Conservation (phyloP, 2,797 vertebrate genomes). For the Ctenochaetus hawaiiensis region DNA sequence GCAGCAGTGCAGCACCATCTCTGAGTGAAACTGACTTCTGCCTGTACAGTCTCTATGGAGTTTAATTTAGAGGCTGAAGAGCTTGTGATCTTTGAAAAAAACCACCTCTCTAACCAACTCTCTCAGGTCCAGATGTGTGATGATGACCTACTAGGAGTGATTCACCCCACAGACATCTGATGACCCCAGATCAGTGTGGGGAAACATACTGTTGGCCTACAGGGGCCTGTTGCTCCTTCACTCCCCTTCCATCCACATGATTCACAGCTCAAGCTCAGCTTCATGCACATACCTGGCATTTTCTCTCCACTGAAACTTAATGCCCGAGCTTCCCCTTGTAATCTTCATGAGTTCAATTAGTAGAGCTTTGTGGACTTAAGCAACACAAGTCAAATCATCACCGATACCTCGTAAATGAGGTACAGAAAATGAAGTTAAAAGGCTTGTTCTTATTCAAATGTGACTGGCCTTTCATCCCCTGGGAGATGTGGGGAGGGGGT, state of each 20-base stretch:
- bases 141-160: constrained; percentile 47
- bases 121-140: constrained; percentile 66
- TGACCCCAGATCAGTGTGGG: constrained; percentile 35
- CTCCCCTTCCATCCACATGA: constrained; percentile 48
- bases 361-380: constrained; percentile 66
- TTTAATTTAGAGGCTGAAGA: neutral
- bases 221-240: constrained; percentile 40
- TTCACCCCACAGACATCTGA: constrained; percentile 55
- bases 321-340: constrained; percentile 64
- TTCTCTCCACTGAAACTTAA: constrained; percentile 68
- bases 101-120: neutral
- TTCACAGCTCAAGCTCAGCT: constrained; percentile 59
- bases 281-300: constrained; percentile 70
- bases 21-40: neutral
- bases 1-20: too few relatives aligned
- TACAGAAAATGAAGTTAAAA: constrained; percentile 49
- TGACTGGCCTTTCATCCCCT: constrained; percentile 52
- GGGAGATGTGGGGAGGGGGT: constrained; percentile 63
- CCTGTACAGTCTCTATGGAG: neutral
- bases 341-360: constrained; percentile 81
- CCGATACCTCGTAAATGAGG: constrained; percentile 70
- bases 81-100: constrained; percentile 6
- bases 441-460: constrained; percentile 59
- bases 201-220: constrained; percentile 40
- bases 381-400: constrained; percentile 77